Conservation (phyloP, 2,888 invertebrate species). For the Drosophila prostipennis region DNA sequence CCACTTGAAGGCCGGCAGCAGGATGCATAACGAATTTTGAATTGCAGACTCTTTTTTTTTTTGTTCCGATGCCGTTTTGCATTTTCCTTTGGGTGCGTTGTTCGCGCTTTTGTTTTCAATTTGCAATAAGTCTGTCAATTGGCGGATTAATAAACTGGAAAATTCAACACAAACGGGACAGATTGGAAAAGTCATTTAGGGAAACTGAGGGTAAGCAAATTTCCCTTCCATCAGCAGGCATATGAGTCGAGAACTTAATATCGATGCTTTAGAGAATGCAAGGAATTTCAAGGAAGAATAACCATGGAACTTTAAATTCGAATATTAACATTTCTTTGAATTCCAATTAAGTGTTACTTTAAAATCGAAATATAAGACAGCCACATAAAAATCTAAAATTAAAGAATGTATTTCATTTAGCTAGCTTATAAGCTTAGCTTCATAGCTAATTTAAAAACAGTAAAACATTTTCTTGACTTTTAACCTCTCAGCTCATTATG, state of each 20-base stretch:
- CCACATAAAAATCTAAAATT: neutral
- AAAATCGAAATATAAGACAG: neutral
- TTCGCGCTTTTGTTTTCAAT: constrained; percentile 79
- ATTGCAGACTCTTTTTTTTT: constrained; percentile 38
- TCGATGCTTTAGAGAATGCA: neutral
- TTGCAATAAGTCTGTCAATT: constrained; percentile 81
- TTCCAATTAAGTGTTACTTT: neutral
- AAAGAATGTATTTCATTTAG: constrained; percentile 3
- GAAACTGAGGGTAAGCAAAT: constrained; percentile 31
- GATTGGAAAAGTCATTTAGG: constrained; percentile 55
- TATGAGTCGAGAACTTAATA: constrained; percentile 21
- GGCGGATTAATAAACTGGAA: constrained; percentile 82
- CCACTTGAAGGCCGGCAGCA: constrained; percentile 17
- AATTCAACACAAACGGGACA: constrained; percentile 66
- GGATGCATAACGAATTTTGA: constrained; percentile 70
- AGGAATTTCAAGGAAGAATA: neutral
- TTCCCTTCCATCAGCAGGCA: constrained; percentile 28
- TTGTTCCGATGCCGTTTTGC: constrained; percentile 13
- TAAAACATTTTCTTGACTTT: constrained; percentile 5
- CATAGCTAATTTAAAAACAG: constrained; percentile 15
- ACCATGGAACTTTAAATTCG: neutral
- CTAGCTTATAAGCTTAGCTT: constrained; percentile 1
- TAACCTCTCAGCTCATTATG: constrained; percentile 40
- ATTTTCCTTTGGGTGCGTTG: constrained; percentile 47
- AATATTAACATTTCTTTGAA: neutral